Percentiles rank a stretch among this genome's conserved stretches.
Conservation (phyloP, 2,113 vertebrate species). For the Edolisoma coerulescens region DNA sequence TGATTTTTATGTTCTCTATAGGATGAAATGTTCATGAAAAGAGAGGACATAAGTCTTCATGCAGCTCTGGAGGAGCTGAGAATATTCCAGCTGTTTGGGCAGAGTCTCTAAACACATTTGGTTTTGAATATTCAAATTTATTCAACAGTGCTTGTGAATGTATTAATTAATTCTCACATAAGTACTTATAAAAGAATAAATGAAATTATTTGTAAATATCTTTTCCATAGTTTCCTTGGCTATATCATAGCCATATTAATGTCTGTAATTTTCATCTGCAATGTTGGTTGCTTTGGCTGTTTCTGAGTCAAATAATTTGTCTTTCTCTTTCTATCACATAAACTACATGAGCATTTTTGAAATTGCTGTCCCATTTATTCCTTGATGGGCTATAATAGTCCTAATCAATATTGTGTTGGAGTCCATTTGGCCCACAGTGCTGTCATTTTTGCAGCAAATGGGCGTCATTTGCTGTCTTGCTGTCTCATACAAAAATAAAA, state of each 20-base stretch:
- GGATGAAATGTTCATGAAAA: background rate
- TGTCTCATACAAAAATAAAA: constrained; percentile 28
- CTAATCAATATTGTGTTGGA: constrained; percentile 29
- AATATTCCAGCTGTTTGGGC: background rate
- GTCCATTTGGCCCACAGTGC: background rate
- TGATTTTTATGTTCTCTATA: background rate
- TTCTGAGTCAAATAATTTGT: background rate
- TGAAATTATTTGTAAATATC: background rate
- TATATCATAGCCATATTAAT: background rate
- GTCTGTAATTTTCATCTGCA: background rate
- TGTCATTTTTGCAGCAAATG: constrained; percentile 32
- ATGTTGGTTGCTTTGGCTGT: background rate
- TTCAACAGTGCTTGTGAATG: background rate
- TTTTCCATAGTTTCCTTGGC: background rate
- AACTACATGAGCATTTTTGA: background rate
- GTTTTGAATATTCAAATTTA: background rate
- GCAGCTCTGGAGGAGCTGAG: background rate
- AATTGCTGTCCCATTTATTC: background rate
- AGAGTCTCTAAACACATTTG: background rate
- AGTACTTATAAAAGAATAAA: background rate
- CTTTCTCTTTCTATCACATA: background rate
- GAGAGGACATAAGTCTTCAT: background rate
- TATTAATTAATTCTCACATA: background rate
- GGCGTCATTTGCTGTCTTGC: background rate
- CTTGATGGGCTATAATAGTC: constrained; percentile 6